phyloP scores from a whole-genome alignment of 2,113 vertebrate genomes.

The Synodontis membranacea region DNA sequence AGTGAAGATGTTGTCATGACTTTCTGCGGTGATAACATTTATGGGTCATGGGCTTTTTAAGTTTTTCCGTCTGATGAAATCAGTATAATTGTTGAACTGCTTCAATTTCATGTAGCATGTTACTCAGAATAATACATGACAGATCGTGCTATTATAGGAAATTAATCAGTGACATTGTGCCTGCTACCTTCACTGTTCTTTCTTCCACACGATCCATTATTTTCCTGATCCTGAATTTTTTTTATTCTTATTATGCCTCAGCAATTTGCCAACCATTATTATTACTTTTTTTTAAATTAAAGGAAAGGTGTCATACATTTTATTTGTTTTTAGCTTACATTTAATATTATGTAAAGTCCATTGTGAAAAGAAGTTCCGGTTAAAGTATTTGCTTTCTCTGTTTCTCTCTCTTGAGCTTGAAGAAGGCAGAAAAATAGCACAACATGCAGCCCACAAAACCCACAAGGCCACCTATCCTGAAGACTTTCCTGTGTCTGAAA shows the following conservation, averaged over 20 bases:
- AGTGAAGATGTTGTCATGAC: slow-evolving; percentile 32
- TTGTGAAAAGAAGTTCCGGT: neutral
- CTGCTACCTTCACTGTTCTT: neutral
- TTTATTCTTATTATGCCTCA: neutral
- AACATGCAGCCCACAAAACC: neutral
- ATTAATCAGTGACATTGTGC: neutral
- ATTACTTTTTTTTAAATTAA: neutral
- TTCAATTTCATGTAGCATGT: neutral
- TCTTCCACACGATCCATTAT: neutral
- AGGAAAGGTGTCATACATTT: neutral
- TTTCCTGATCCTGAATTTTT: too few species aligned
- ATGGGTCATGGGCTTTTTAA: neutral
- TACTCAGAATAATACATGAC: neutral
- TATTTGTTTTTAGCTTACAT: neutral
- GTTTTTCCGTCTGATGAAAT: neutral
- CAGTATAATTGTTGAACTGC: neutral
- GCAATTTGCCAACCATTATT: neutral
- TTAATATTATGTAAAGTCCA: neutral
- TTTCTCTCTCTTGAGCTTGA: neutral
- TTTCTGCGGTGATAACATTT: slow-evolving; percentile 19
- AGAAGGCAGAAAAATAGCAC: neutral
- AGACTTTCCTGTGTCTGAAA: neutral
- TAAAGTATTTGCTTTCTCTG: neutral
- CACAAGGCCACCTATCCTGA: neutral
- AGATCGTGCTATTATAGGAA: neutral